phyloP scores from a whole-genome alignment of 2,888 invertebrate genomes.

The Lepidocyrtoides sp. region DNA sequence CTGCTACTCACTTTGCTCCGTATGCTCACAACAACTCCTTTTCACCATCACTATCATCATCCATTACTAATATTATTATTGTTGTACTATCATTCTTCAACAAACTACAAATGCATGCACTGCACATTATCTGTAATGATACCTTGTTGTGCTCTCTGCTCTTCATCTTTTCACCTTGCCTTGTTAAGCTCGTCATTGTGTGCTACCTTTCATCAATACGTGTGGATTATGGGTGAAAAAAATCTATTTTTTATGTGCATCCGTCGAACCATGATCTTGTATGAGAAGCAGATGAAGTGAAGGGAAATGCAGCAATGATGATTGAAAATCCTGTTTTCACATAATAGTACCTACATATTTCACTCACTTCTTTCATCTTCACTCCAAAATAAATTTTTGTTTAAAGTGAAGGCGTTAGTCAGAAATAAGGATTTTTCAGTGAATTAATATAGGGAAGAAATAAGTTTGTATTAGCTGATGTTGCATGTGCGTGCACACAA shows the following conservation, averaged over 20 bases:
- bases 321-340: conserved; percentile 60
- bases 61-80: conserved; percentile 31
- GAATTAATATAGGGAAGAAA: neutral
- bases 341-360: conserved; percentile 44
- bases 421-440: neutral
- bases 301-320: neutral
- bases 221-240: conserved; percentile 61
- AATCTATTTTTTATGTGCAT: conserved; percentile 33
- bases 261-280: conserved; percentile 29
- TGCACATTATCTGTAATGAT: neutral
- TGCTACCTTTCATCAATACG: conserved; percentile 52
- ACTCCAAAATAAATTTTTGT: neutral
- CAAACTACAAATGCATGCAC: neutral
- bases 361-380: neutral
- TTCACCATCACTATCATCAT: neutral
- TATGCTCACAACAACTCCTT: neutral
- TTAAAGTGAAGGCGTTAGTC: too few relatives aligned
- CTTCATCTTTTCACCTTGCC: conserved; percentile 53
- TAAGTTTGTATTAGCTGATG: neutral
- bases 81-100: neutral
- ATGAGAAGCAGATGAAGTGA: neutral
- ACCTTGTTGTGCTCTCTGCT: conserved; percentile 27
- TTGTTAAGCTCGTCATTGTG: conserved; percentile 60
- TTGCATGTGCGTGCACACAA: neutral
- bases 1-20: neutral